Percentiles rank a stretch among this genome's conserved stretches.
Evolutionary conservation across 2,797 vertebrate species (phyloP).

Genomic region (Lepilemur ruficaudatus): DNA sequence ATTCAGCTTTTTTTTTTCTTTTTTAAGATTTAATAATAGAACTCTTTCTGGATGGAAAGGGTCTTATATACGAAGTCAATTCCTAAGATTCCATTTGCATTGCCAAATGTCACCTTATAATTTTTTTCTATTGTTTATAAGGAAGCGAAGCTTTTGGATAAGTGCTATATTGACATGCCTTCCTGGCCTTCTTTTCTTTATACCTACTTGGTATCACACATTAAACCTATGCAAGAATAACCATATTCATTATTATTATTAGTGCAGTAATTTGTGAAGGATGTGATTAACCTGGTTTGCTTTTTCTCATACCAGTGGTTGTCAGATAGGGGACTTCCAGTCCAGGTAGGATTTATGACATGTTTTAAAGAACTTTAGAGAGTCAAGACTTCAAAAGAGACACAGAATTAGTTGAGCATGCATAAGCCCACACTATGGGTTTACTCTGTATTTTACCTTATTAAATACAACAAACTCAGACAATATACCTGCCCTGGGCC

Average conservation of each 20-base stretch:
- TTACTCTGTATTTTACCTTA: not conserved
- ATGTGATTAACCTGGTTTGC: not conserved
- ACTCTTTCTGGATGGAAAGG: not conserved
- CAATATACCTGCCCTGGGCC: not conserved
- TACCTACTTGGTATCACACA: not conserved
- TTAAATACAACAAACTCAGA: not conserved
- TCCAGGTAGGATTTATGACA: not conserved
- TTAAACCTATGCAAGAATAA: not conserved
- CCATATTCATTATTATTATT: not conserved
- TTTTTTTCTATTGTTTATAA: not conserved
- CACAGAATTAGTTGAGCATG: not conserved
- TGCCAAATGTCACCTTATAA: not conserved
- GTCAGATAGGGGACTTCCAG: not conserved
- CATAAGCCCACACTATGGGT: not conserved
- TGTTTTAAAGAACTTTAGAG: not conserved
- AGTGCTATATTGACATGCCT: not conserved
- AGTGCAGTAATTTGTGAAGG: not conserved
- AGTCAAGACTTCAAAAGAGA: not conserved
- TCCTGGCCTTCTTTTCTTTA: not conserved
- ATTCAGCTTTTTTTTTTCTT: not conserved
- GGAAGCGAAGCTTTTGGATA: not conserved
- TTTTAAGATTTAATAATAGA: slow-evolving; percentile 32
- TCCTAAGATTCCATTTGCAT: not conserved
- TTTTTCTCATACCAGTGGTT: not conserved
- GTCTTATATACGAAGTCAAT: not conserved